A percentile compares a stretch with the other conserved stretches of the same genome.
These are phyloP conservation scores for Halocynthia roretzi DNA, from an alignment of 23 tunicate species.

Conservation along the genomic window DNA sequence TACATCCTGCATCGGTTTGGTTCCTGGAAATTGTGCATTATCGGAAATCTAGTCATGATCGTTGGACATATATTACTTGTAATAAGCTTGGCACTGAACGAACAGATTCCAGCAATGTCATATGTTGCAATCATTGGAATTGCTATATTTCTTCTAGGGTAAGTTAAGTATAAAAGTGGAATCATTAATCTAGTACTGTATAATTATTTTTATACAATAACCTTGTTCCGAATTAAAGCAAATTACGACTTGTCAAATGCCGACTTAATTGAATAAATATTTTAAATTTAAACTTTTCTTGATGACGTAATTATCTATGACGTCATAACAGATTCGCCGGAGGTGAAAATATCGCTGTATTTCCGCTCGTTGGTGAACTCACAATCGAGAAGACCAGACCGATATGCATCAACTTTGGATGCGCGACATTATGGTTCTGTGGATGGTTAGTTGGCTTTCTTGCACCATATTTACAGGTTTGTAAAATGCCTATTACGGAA, in stretches of 20 bases:
- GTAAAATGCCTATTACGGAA: neutral
- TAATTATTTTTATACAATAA: neutral
- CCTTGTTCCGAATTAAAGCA: neutral
- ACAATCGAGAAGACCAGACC: slow-evolving; percentile 68
- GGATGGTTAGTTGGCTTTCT: slow-evolving; percentile 50
- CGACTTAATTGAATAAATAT: too few relatives aligned
- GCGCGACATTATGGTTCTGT: slow-evolving; percentile 19
- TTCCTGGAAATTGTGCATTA: slow-evolving; percentile 9
- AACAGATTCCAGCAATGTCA: slow-evolving; percentile 25
- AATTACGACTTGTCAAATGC: too few relatives aligned
- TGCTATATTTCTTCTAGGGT: slow-evolving; percentile 39
- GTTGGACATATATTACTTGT: slow-evolving; percentile 17
- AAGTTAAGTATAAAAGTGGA: slow-evolving; percentile 1
- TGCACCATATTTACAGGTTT: slow-evolving; percentile 68
- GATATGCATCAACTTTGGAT: slow-evolving; percentile 37
- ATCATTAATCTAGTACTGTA: neutral
- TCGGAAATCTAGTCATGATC: slow-evolving; percentile 4
- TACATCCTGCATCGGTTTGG: slow-evolving; percentile 13
- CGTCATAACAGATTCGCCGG: slow-evolving; percentile 45
- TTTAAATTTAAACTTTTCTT: neutral
- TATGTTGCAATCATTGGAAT: slow-evolving; percentile 40
- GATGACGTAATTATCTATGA: neutral
- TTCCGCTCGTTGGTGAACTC: slow-evolving; percentile 41
- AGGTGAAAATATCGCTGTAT: slow-evolving; percentile 41
- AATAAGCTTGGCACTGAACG: neutral